Conservation (phyloP, 2,113 vertebrate genomes). For the Callithrix jacchus region DNA sequence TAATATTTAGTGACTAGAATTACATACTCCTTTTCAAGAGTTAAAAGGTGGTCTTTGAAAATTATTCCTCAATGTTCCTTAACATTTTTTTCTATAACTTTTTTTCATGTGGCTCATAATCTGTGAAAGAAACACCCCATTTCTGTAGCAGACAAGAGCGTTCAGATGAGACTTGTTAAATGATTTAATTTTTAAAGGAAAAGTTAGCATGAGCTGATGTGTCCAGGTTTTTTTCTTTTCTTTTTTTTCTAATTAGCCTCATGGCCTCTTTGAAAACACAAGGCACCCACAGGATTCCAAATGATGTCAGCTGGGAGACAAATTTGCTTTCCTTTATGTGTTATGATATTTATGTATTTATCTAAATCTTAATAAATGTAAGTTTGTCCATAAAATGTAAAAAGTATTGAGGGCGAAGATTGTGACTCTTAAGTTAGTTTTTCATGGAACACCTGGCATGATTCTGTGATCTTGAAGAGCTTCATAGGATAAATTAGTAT, state of each 20-base stretch:
- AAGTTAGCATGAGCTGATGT: not conserved
- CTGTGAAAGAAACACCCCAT: not conserved
- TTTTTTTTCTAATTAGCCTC: not conserved
- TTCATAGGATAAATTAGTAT: not conserved
- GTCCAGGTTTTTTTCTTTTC: not conserved
- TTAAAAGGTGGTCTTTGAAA: not conserved
- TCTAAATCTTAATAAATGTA: not conserved
- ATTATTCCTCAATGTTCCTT: not conserved
- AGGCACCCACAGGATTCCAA: not conserved
- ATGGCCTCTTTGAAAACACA: not conserved
- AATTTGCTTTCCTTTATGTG: not conserved
- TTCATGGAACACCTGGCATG: not conserved
- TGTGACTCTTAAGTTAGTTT: not conserved
- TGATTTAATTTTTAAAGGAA: slow-evolving; percentile 3
- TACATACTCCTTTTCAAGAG: not conserved
- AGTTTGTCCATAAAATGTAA: not conserved
- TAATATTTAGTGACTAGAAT: not conserved
- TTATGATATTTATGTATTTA: not conserved
- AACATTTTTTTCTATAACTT: not conserved
- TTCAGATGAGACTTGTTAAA: not conserved
- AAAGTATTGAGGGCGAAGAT: not conserved
- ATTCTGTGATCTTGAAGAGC: not conserved
- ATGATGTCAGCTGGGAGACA: not conserved
- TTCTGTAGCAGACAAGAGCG: not conserved
- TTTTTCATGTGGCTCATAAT: not conserved